Evolutionary conservation across 2,888 invertebrate species (phyloP).

Genomic region (Hanleya hanleyi): DNA sequence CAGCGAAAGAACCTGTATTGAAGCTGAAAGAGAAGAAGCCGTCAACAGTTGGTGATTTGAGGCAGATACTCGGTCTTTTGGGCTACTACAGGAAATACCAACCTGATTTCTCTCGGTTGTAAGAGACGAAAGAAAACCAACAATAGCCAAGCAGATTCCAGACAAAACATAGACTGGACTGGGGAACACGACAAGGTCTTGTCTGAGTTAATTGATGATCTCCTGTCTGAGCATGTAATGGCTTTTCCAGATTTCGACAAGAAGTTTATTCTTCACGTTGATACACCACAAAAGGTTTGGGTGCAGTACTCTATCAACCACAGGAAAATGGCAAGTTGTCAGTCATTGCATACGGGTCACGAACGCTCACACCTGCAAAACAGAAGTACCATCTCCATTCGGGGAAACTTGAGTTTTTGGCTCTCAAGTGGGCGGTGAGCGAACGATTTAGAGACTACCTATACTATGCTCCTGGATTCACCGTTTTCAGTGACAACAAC

Average conservation of each 20-base stretch:
- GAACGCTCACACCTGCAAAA: constrained; percentile 15
- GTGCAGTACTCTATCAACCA: constrained; percentile 5
- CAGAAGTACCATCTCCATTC: constrained; percentile 13
- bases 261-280: constrained; percentile 15
- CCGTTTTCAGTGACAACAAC: constrained; percentile 4
- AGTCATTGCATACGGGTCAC: constrained; percentile 24
- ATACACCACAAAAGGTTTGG: constrained; percentile 9
- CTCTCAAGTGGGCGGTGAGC: constrained; percentile 2
- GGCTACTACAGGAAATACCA: neutral
- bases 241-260: constrained; percentile 12
- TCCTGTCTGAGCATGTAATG: constrained; percentile 11
- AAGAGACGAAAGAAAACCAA: neutral
- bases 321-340: constrained; percentile 6
- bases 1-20: neutral
- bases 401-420: constrained; percentile 14
- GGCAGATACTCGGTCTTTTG: neutral
- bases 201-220: neutral
- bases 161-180: constrained; percentile 14
- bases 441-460: constrained; percentile 1
- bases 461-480: neutral
- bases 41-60: neutral
- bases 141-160: neutral
- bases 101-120: neutral
- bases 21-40: neutral
- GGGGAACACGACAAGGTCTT: constrained; percentile 2